A percentile compares a stretch with the other conserved stretches of the same genome.
Conservation (phyloP, 2,797 vertebrate species). For the Salarias fasciatus region DNA sequence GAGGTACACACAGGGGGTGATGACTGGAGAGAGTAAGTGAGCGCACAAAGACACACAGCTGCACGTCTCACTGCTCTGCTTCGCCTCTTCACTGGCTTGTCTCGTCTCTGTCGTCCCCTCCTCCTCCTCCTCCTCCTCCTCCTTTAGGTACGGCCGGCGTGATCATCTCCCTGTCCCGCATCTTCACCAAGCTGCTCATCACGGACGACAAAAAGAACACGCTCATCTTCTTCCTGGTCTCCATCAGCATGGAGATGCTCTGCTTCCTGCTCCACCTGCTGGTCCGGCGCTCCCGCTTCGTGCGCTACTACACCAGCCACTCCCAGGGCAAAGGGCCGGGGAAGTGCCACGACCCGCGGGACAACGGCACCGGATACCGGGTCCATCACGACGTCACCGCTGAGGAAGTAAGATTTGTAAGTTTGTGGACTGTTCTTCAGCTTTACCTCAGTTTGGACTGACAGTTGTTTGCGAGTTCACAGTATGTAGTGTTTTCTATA, state of each 20-base stretch:
- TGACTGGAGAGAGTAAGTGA: constrained; percentile 97
- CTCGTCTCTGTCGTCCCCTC: neutral
- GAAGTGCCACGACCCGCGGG: constrained; percentile 62
- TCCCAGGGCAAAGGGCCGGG: constrained; percentile 66
- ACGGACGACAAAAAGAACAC: constrained; percentile 91
- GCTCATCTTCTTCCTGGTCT: constrained; percentile 96
- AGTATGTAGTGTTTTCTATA: too few relatives aligned
- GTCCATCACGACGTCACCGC: constrained; percentile 92
- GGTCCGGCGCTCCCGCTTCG: constrained; percentile 90
- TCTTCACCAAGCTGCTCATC: constrained; percentile 97
- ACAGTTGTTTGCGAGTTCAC: too few relatives aligned
- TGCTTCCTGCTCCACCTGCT: constrained; percentile 94
- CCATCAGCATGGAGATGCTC: constrained; percentile 92
- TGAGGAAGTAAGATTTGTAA: constrained; percentile 93
- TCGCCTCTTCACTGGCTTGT: neutral
- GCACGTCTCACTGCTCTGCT: neutral
- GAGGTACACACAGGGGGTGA: constrained; percentile 97
- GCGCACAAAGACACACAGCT: constrained; percentile 8
- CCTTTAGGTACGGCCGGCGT: constrained; percentile 92
- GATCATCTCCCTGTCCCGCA: constrained; percentile 95
- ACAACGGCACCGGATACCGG: constrained; percentile 82
- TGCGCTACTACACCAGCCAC: constrained; percentile 87
- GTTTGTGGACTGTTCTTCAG: constrained; percentile 62
- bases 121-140: neutral
- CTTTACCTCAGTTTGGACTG: neutral